Percentiles rank a stretch among this genome's conserved stretches.
phyloP scores from a whole-genome alignment of 2,113 vertebrate species.

The Aldabrachelys gigantea region DNA sequence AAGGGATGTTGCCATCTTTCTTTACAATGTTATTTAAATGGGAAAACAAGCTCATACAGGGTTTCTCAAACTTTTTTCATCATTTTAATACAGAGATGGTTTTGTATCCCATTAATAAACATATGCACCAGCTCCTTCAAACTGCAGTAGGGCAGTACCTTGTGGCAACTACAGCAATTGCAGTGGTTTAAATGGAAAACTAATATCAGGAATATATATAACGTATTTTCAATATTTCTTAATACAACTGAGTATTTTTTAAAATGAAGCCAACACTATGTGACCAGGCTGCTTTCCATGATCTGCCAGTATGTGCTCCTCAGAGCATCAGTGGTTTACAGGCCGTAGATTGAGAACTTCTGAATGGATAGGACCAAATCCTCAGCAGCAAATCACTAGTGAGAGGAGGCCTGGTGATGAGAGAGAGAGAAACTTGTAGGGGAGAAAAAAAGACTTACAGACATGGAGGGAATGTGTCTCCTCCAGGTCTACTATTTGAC shows the following conservation, averaged over 20 bases:
- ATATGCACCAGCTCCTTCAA: background rate
- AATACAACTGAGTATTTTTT: background rate
- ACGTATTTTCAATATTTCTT: background rate
- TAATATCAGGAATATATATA: background rate
- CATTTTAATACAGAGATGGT: background rate
- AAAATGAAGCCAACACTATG: background rate
- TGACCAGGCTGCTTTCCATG: background rate
- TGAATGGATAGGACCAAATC: background rate
- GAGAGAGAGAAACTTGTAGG: background rate
- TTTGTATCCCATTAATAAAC: background rate
- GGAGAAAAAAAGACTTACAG: background rate
- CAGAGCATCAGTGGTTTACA: background rate
- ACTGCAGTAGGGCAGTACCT: background rate
- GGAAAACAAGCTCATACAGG: background rate
- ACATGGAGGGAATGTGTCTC: background rate
- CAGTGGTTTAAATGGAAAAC: background rate
- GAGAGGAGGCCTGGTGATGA: background rate
- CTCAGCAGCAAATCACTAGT: background rate
- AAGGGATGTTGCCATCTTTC: background rate
- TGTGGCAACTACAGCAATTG: background rate
- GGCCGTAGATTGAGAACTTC: background rate
- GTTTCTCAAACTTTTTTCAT: background rate
- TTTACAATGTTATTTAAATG: background rate
- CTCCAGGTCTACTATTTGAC: too few species aligned
- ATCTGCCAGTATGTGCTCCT: background rate